These are phyloP conservation scores for Linyphia triangularis DNA, from an alignment of 2,888 invertebrate genomes.

Conservation along the genomic window DNA sequence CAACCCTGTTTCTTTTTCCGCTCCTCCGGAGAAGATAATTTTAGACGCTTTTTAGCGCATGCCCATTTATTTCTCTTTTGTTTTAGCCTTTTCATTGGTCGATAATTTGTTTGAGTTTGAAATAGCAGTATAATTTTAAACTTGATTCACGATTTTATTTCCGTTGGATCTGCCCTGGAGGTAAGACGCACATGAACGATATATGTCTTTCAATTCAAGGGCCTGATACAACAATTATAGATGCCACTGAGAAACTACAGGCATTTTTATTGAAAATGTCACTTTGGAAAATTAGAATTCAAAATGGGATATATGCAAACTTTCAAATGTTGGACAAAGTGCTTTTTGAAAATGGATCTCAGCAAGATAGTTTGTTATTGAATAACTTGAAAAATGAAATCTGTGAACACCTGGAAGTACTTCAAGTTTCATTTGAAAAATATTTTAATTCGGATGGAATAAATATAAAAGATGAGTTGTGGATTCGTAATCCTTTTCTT, in stretches of 20 bases:
- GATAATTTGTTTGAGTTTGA: too few relatives aligned
- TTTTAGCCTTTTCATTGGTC: too few relatives aligned
- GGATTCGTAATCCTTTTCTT: conserved; percentile 55
- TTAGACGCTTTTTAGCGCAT: too few relatives aligned
- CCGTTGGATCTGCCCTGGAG: too few relatives aligned
- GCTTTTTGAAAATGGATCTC: conserved; percentile 57
- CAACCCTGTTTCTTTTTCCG: conserved; percentile 17
- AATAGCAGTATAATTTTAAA: too few relatives aligned
- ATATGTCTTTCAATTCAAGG: conserved; percentile 66
- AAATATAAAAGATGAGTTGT: conserved; percentile 59
- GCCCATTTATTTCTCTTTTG: too few relatives aligned
- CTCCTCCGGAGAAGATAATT: conserved; percentile 36
- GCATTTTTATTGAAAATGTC: conserved; percentile 65
- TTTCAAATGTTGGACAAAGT: conserved; percentile 57
- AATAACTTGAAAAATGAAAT: conserved; percentile 37
- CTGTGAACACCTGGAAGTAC: conserved; percentile 28
- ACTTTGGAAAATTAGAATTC: conserved; percentile 59
- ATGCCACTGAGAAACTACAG: conserved; percentile 64
- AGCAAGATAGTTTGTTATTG: conserved; percentile 50
- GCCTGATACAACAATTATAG: conserved; percentile 67
- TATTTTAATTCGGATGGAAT: too few relatives aligned
- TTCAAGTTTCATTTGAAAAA: too few relatives aligned
- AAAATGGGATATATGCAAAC: conserved; percentile 59
- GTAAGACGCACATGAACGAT: conserved; percentile 68
- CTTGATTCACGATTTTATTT: too few relatives aligned